Evolutionary conservation across 1,140 invertebrate species (phyloP).

Genomic region (Polypedilum vanderplanki): DNA sequence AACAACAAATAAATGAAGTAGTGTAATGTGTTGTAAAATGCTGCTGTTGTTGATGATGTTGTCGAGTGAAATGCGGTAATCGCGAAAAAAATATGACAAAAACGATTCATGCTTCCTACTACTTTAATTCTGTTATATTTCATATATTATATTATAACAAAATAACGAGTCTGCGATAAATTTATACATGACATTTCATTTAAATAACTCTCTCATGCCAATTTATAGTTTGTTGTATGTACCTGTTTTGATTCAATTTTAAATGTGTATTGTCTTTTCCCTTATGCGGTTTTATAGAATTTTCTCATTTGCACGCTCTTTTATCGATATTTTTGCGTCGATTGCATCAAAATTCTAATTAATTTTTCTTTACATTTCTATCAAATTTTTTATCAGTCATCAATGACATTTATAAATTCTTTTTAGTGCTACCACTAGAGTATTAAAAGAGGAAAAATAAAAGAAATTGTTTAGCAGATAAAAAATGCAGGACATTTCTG

Average conservation of each 20-base stretch:
- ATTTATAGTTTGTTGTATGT: neutral
- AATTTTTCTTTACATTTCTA: too few relatives aligned
- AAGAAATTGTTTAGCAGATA: neutral
- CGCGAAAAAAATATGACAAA: neutral
- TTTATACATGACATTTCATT: neutral
- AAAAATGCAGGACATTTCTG: conserved; percentile 1
- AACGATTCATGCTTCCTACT: neutral
- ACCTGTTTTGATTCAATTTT: neutral
- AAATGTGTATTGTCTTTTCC: neutral
- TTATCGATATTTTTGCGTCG: too few relatives aligned
- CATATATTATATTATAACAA: neutral
- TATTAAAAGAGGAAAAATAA: neutral
- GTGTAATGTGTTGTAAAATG: neutral
- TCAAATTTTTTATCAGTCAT: too few relatives aligned
- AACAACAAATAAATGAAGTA: too few relatives aligned
- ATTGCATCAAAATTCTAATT: too few relatives aligned
- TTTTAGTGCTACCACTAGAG: too few relatives aligned
- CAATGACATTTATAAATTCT: too few relatives aligned
- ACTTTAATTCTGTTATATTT: neutral
- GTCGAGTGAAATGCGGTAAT: neutral
- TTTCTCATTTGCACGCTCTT: too few relatives aligned
- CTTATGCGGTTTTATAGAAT: neutral
- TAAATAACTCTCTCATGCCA: neutral
- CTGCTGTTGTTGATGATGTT: neutral
- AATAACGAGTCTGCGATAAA: neutral